A percentile compares a stretch with the other conserved stretches of the same genome.
These are phyloP conservation scores for Saturnia pavonia DNA, from an alignment of 2,888 invertebrate species.

Conservation along the genomic window DNA sequence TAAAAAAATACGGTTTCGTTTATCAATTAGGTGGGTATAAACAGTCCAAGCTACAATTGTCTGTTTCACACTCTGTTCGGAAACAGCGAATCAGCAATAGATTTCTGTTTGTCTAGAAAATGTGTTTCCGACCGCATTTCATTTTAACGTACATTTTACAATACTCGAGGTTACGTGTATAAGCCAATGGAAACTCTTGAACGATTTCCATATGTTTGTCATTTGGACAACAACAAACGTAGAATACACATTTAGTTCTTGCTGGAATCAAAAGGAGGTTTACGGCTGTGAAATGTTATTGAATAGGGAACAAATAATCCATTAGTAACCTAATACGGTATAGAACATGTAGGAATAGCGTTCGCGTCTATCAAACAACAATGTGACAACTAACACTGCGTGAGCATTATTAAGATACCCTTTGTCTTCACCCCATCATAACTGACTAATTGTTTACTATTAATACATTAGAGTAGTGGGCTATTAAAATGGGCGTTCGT, in stretches of 20 bases:
- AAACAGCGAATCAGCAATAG: too few species aligned
- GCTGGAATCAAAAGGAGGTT: neutral
- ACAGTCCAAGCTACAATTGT: too few species aligned
- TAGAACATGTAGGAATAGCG: neutral
- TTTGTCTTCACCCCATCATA: slow-evolving; percentile 54
- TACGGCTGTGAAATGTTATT: neutral
- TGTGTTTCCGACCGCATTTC: too few species aligned
- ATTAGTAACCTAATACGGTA: slow-evolving; percentile 8
- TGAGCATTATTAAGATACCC: slow-evolving; percentile 43
- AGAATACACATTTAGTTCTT: neutral
- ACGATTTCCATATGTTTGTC: neutral
- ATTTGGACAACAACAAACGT: neutral
- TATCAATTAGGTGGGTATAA: too few species aligned
- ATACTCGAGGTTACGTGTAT: too few species aligned
- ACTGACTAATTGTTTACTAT: slow-evolving; percentile 57
- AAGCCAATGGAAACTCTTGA: neutral
- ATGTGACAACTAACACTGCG: slow-evolving; percentile 10
- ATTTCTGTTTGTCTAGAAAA: too few species aligned
- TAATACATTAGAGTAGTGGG: neutral
- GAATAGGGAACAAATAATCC: neutral
- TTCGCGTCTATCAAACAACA: slow-evolving; percentile 9
- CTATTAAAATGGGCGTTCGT: neutral
- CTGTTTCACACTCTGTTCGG: too few species aligned
- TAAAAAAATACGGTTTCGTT: too few species aligned
- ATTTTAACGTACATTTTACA: too few species aligned